phyloP scores from a whole-genome alignment of 2,797 vertebrate genomes.

The Clamator glandarius region DNA sequence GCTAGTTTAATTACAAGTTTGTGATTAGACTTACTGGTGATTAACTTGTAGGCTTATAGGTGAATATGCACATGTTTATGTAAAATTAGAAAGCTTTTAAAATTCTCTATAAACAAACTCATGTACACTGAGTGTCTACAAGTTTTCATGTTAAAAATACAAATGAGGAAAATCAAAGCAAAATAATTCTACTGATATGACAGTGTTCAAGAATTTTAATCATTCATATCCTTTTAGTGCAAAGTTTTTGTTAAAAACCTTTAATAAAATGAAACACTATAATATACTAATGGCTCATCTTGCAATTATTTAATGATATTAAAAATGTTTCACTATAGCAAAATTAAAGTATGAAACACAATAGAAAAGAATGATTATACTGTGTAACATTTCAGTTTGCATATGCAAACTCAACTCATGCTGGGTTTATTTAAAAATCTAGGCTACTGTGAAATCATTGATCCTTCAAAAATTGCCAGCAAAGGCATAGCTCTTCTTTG shows the following conservation, averaged over 20 bases:
- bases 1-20: neutral
- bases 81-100: neutral
- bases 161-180: neutral
- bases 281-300: neutral
- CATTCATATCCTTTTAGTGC: neutral
- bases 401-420: neutral
- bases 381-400: neutral
- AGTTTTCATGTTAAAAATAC: neutral
- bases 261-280: neutral
- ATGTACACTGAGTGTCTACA: neutral
- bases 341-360: neutral
- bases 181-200: neutral
- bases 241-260: neutral
- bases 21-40: neutral
- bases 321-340: neutral
- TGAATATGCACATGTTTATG: neutral
- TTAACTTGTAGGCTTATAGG: neutral
- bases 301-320: neutral
- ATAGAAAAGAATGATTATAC: neutral
- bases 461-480: neutral
- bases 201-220: neutral
- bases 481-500: neutral
- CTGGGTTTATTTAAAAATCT: neutral
- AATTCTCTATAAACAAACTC: neutral
- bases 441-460: neutral